Evolutionary conservation across 2,113 vertebrate genomes (phyloP), one percentile per base, ranked within the genome.

Genomic region (Xyrauchen texanus): DNA sequence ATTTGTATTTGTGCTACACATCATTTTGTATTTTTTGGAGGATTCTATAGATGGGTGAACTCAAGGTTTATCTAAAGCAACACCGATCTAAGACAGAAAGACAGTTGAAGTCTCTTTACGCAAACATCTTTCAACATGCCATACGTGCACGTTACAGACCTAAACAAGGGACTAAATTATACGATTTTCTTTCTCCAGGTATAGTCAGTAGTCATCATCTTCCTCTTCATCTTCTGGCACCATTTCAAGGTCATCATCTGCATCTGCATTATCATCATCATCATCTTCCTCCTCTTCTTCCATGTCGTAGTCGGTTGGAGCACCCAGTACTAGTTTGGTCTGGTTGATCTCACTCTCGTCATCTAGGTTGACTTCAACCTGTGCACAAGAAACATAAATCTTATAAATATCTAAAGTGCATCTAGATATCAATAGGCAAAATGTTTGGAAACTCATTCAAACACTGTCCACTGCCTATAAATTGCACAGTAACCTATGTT

Each of bases 321-420:
- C 87, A 72, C 88, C 90, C 74, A 94, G 81, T 42, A 91, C 86
- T 52, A 94, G 89, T 80, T 92, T 90, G 70, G 93, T 94, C 78
- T 89, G 90, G 84, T 94, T 94, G 81, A 94, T 94, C 78, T 90
- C 87, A 0, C 67, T 88, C 78, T 92, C 92, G 65, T 94, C 89
- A 46, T 94, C 93, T 13, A 90, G 89, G 79, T 92, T 92, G 55
- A 92, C 66, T 44, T 87, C 77, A 81, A 85, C 82, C 92, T 94
- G 81, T 11, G 21, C 15, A 51, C 0, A 34, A 9, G n/a, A 51
- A 34, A 63, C 7, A 51, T 5, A 51, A 42, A 52, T 4, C 4
- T 5, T 7, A 15, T 13, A n/a, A 5, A 58, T 58, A 34, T 34
- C 21, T 34, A 8, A 6, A 49, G 47, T 7, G 8, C 6, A 34